phyloP scores from a whole-genome alignment of 1,140 invertebrate species.

The Drosophila grimshawi region DNA sequence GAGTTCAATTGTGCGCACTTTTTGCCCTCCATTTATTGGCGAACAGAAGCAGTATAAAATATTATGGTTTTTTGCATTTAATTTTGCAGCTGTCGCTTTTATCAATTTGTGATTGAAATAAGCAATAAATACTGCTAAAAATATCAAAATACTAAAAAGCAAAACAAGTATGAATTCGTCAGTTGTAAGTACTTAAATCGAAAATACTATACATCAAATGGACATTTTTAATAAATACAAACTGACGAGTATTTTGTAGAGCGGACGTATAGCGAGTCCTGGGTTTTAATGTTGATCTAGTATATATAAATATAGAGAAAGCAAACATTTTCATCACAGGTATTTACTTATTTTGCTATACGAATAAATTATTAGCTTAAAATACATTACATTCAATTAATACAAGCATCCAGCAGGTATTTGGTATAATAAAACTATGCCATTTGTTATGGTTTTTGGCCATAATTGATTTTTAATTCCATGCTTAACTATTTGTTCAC shows the following conservation, averaged over 20 bases:
- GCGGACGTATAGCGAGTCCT: no score
- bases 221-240: no score
- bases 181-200: neutral
- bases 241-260: no score
- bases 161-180: neutral
- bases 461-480: constrained; percentile 20
- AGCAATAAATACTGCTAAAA: neutral
- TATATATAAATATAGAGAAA: no score
- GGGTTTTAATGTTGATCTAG: neutral
- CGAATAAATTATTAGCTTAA: no score
- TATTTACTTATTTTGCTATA: no score
- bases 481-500: constrained; percentile 23
- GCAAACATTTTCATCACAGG: no score
- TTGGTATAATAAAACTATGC: constrained; percentile 7
- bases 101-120: constrained; percentile 35
- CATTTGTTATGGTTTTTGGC: constrained; percentile 19
- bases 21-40: constrained; percentile 11
- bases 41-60: constrained; percentile 31
- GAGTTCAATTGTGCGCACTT: constrained; percentile 11
- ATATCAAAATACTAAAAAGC: constrained; percentile 4
- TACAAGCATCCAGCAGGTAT: neutral
- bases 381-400: no score
- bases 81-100: constrained; percentile 45
- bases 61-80: constrained; percentile 42
- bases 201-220: no score